Evolutionary conservation across 2,888 invertebrate species (phyloP).

Genomic region (Brachypalpus laphriformis): DNA sequence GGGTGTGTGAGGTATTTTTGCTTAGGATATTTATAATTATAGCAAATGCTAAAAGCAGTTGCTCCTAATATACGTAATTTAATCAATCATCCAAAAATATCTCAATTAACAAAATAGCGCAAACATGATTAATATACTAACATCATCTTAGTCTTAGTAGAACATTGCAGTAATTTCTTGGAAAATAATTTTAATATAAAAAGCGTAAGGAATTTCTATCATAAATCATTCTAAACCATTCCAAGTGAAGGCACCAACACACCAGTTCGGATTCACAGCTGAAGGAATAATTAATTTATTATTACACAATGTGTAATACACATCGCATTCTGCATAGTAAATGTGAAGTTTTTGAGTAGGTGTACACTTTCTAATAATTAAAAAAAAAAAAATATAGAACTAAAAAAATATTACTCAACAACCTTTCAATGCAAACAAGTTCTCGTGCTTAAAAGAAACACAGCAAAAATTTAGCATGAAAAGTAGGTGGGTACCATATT

Average conservation of each 20-base stretch:
- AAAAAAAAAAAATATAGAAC: not conserved
- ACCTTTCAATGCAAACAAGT: not conserved
- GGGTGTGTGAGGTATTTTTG: no score
- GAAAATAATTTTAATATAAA: slow-evolving; percentile 5
- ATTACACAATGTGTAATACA: no score
- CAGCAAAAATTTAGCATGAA: not conserved
- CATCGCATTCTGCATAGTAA: not conserved
- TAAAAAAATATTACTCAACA: not conserved
- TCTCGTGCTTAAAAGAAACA: not conserved
- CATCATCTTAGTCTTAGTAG: not conserved
- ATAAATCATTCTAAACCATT: slow-evolving; percentile 40
- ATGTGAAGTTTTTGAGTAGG: not conserved
- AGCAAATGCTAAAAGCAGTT: not conserved
- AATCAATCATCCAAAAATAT: slow-evolving; percentile 41
- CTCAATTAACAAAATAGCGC: slow-evolving; percentile 33
- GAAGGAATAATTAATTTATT: slow-evolving; percentile 28
- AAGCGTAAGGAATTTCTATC: slow-evolving; percentile 18
- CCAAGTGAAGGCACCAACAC: not conserved
- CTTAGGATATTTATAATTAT: not conserved
- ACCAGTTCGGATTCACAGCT: not conserved
- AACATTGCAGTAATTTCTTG: slow-evolving; percentile 1
- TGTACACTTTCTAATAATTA: slow-evolving; percentile 7
- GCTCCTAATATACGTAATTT: not conserved
- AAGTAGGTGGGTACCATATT: slow-evolving; percentile 17
- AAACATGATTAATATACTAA: slow-evolving; percentile 38